Evolutionary conservation across 2,888 invertebrate genomes (phyloP).

Genomic region (Terebella lapidaria): DNA sequence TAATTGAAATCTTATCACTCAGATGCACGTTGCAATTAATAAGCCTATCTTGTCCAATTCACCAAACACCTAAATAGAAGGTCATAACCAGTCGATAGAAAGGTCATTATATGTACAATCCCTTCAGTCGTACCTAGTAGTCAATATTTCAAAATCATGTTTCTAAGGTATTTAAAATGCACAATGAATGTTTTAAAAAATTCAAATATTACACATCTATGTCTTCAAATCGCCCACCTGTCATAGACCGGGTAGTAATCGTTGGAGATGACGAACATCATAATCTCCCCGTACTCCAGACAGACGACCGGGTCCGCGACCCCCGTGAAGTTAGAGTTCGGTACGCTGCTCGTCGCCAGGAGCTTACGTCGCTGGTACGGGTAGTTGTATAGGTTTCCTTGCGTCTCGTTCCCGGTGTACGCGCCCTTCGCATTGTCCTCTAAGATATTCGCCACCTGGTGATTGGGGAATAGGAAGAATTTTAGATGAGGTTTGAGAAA

Average conservation of each 20-base stretch:
- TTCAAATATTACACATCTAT: too few relatives aligned
- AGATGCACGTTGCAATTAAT: too few relatives aligned
- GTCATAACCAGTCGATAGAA: too few relatives aligned
- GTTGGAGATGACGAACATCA: constrained; percentile 41
- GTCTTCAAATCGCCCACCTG: constrained; percentile 34
- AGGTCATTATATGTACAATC: too few relatives aligned
- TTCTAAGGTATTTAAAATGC: too few relatives aligned
- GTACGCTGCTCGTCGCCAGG: constrained; percentile 31
- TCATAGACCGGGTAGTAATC: constrained; percentile 47
- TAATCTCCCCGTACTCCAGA: constrained; percentile 38
- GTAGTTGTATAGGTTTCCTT: constrained; percentile 23
- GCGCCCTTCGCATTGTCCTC: constrained; percentile 34
- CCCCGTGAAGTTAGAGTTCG: constrained; percentile 35
- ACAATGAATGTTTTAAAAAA: too few relatives aligned
- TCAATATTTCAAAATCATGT: too few relatives aligned
- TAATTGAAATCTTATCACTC: too few relatives aligned
- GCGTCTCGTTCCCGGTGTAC: constrained; percentile 31
- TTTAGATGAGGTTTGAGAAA: background rate
- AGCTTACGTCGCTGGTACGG: constrained; percentile 27
- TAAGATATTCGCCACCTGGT: constrained; percentile 25
- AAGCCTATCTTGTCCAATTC: too few relatives aligned
- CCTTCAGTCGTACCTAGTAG: too few relatives aligned
- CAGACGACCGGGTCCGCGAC: constrained; percentile 43
- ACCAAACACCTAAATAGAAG: too few relatives aligned
- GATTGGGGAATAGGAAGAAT: background rate